Evolutionary conservation across 2,797 vertebrate genomes (phyloP), one percentile per base, ranked within the genome.

Genomic region (Danionella dracula): DNA sequence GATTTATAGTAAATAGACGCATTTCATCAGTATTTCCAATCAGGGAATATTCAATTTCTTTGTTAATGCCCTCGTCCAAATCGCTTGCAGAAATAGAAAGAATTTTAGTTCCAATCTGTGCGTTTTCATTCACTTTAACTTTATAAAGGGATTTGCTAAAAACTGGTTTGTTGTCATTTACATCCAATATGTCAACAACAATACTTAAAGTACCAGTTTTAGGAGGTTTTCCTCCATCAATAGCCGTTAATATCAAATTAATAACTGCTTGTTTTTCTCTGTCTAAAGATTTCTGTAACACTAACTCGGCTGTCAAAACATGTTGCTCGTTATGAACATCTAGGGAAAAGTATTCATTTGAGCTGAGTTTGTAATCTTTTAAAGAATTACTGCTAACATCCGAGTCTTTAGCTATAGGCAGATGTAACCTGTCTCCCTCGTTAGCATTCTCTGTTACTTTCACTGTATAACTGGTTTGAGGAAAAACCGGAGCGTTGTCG

Each of bases 281-380:
- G 60, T 92, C 89, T 72, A 93, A 78, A n/a, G 80, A 42, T 71
- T 85, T 91, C 51, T 90, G 78, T n/a, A 92, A 51, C 1, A 84
- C 35, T 51, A 92, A 71, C 66, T 90, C 88, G 0, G 87, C 82
- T 10, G 78, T 72, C 42, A 78, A 65, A 68, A 3, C n/a, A n/a
- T 73, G 69, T 1, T 82, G 79, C 20, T 82, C 81, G 13, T 71
- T 85, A 32, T 90, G 87, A 15, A 87, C 80, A 42, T 82, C 76
- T 15, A 88, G 17, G 0, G 83, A 84, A 55, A 92, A 92, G 82
- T 80, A 51, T 20, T 86, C 83, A 46, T 83, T 90, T 0, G 51
- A 41, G 58, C 75, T 88, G 1, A 93, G 80, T 49, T 79, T 83
- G 54, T 91, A 92, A 7, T 58, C 76, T 71, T 89, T 86, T 12